Conservation (phyloP, 2,888 invertebrate species). For the Rhorus exstirpatorius region DNA sequence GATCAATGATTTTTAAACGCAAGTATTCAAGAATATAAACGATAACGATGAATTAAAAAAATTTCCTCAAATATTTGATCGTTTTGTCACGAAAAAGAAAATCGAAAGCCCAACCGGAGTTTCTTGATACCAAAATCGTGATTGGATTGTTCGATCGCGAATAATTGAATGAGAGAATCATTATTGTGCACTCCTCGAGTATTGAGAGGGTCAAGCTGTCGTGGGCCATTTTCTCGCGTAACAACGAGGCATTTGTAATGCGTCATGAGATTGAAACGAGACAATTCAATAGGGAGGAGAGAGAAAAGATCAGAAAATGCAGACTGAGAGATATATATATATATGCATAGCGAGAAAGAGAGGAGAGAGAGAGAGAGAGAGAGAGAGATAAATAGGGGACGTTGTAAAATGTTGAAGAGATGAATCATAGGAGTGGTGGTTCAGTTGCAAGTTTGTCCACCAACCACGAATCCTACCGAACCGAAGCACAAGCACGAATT, state of each 20-base stretch:
- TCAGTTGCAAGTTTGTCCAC: slow-evolving; percentile 65
- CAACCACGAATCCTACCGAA: slow-evolving; percentile 52
- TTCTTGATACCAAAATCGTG: slow-evolving; percentile 1
- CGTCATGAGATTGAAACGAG: slow-evolving; percentile 54
- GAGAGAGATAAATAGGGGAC: neutral
- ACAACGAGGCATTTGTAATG: slow-evolving; percentile 38
- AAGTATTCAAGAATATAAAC: too few species aligned
- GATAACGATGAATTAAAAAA: too few species aligned
- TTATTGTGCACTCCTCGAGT: slow-evolving; percentile 11
- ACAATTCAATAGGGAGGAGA: slow-evolving; percentile 48
- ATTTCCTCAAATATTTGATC: too few species aligned
- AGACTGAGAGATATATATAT: slow-evolving; percentile 57
- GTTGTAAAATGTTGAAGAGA: slow-evolving; percentile 53
- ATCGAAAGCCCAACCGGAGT: too few species aligned
- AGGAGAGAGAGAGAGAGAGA: slow-evolving; percentile 44
- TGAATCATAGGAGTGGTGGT: slow-evolving; percentile 70
- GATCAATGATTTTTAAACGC: too few species aligned
- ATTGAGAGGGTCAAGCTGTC: slow-evolving; percentile 37
- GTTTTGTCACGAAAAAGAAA: neutral
- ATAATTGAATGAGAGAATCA: slow-evolving; percentile 35
- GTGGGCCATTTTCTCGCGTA: slow-evolving; percentile 37
- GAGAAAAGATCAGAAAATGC: slow-evolving; percentile 48
- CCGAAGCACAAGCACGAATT: slow-evolving; percentile 64
- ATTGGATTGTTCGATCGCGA: slow-evolving; percentile 35
- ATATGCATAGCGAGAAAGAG: slow-evolving; percentile 29